Evolutionary conservation across 2,888 invertebrate genomes (phyloP).

Genomic region (Pammene fasciana): DNA sequence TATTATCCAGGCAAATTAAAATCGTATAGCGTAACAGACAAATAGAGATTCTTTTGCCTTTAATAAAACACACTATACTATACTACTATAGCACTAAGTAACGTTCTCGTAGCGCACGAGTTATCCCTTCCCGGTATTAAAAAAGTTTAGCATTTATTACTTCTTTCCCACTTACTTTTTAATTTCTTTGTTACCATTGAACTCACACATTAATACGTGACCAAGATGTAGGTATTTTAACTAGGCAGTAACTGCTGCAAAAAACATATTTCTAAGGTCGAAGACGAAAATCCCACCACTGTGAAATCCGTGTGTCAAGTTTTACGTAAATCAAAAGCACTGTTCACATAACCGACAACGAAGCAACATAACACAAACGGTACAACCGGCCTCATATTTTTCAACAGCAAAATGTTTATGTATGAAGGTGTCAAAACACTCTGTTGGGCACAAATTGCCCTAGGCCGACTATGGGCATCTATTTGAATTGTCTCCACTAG

Average conservation of each 20-base stretch:
- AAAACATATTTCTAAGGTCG: no score
- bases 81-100: background rate
- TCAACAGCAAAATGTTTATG: constrained; percentile 70
- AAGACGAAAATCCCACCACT: no score
- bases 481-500: constrained; percentile 69
- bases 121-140: background rate
- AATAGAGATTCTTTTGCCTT: no score
- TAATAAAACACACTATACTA: background rate
- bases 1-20: no score
- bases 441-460: constrained; percentile 74
- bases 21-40: no score
- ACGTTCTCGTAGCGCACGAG: background rate
- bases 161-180: background rate
- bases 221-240: no score
- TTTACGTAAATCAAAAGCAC: background rate
- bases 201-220: background rate
- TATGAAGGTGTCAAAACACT: constrained; percentile 80
- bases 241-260: no score
- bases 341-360: background rate
- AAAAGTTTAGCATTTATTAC: constrained; percentile 2
- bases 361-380: constrained; percentile 2
- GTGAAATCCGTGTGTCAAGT: background rate
- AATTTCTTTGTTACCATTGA: background rate
- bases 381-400: constrained; percentile 50
- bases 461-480: constrained; percentile 69